Conservation (phyloP, 2,113 vertebrate genomes). For the Chloropsis cyanopogon region DNA sequence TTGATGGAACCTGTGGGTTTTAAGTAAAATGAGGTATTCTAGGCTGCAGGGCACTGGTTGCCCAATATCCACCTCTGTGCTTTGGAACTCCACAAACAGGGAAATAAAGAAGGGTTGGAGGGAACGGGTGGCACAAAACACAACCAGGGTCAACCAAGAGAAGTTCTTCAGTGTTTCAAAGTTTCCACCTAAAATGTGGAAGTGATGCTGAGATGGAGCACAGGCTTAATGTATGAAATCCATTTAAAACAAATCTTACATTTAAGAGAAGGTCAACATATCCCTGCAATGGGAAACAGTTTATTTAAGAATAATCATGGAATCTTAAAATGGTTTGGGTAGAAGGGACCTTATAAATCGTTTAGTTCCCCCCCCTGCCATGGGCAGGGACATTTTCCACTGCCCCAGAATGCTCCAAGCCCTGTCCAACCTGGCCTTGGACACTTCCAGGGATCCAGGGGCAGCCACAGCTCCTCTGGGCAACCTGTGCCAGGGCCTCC, state of each 20-base stretch:
- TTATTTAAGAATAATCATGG: neutral
- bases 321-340: neutral
- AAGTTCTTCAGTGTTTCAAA: neutral
- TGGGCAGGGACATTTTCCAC: neutral
- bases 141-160: fast-evolving
- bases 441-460: neutral
- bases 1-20: neutral
- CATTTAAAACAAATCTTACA: neutral
- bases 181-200: neutral
- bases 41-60: neutral
- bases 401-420: fast-evolving
- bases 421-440: fast-evolving
- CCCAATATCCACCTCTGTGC: fast-evolving
- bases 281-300: neutral
- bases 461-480: neutral
- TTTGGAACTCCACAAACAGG: neutral
- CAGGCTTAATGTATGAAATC: neutral
- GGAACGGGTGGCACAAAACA: neutral
- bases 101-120: neutral
- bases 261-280: neutral
- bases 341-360: neutral
- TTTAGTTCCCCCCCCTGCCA: fast-evolving
- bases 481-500: fast-evolving
- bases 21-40: neutral
- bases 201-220: neutral